These are phyloP conservation scores for Leptatherina wallacei DNA, from an alignment of 2,797 vertebrate species.

Conservation along the genomic window DNA sequence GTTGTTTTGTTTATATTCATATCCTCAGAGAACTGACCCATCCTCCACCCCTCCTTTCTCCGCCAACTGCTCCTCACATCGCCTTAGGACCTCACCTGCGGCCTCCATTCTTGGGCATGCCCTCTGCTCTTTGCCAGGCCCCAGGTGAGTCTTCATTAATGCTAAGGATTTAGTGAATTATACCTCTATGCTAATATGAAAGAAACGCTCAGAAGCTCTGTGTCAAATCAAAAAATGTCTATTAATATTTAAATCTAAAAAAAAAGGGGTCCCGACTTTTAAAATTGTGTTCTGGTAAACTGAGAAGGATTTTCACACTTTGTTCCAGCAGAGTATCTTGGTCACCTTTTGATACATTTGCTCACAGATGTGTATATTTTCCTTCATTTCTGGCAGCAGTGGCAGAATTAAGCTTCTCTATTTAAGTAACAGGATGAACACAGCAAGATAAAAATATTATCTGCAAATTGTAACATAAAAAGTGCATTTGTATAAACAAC, in stretches of 20 bases:
- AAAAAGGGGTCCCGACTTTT: background rate
- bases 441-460: background rate
- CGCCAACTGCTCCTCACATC: conserved; percentile 93
- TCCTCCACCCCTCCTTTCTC: conserved; percentile 91
- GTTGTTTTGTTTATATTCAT: conserved; percentile 40
- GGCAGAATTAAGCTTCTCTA: background rate
- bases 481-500: background rate
- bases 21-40: conserved; percentile 87
- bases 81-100: conserved; percentile 93
- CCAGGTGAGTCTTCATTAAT: conserved; percentile 86
- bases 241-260: background rate
- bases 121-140: conserved; percentile 93
- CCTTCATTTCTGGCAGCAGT: background rate
- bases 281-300: background rate
- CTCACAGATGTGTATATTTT: background rate
- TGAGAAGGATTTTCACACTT: background rate
- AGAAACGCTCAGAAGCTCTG: background rate
- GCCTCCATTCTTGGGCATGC: conserved; percentile 94
- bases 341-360: background rate
- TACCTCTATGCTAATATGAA: background rate
- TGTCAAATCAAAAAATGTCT: background rate
- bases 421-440: background rate
- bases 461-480: background rate
- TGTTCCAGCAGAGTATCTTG: background rate
- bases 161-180: background rate